These are phyloP conservation scores for Listrodromus nycthemerus DNA, from an alignment of 2,888 invertebrate genomes.

Conservation along the genomic window DNA sequence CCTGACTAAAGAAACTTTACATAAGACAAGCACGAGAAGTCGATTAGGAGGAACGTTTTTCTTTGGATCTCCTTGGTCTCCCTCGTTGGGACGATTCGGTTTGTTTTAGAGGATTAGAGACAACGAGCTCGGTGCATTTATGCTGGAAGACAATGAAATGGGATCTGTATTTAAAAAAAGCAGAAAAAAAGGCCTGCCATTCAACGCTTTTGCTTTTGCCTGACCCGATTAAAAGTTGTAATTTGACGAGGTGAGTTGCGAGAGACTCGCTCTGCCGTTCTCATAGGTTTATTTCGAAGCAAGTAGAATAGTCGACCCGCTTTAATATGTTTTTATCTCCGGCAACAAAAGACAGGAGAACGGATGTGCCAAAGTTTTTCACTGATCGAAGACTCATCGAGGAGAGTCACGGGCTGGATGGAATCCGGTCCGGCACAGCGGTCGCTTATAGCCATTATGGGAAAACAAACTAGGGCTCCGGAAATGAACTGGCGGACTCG, in stretches of 20 bases:
- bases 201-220: not conserved
- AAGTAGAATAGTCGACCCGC: constrained; percentile 50
- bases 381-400: constrained; percentile 36
- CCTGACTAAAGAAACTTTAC: constrained; percentile 29
- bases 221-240: constrained; percentile 11
- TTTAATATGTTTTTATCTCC: constrained; percentile 33
- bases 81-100: constrained; percentile 22
- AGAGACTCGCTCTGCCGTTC: constrained; percentile 28
- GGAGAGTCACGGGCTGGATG: constrained; percentile 49
- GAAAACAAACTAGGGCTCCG: constrained; percentile 41
- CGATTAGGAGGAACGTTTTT: constrained; percentile 28
- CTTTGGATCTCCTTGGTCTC: constrained; percentile 23
- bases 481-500: constrained; percentile 36
- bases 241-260: constrained; percentile 24
- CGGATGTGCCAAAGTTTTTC: constrained; percentile 41
- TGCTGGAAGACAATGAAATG: not conserved
- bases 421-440: constrained; percentile 18
- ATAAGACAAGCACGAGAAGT: constrained; percentile 41
- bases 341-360: constrained; percentile 50
- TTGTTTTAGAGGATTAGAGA: constrained; percentile 20
- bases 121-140: constrained; percentile 7
- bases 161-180: not conserved
- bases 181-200: not conserved
- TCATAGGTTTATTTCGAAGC: constrained; percentile 41
- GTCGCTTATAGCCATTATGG: constrained; percentile 21